These are phyloP conservation scores for Natrix natrix DNA, from an alignment of 2,797 vertebrate genomes.

Conservation along the genomic window DNA sequence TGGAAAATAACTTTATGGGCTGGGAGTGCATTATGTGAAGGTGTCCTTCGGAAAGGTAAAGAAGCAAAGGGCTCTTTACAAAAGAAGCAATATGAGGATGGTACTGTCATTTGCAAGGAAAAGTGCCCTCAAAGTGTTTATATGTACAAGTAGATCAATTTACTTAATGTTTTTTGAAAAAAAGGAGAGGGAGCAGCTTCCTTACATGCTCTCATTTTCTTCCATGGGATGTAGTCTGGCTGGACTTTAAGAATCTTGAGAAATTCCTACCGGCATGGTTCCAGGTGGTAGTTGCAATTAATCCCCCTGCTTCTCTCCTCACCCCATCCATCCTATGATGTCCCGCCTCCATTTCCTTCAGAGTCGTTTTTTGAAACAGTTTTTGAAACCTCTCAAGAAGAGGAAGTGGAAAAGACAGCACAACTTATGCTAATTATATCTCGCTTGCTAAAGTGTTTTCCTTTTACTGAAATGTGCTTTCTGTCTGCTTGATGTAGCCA, in stretches of 20 bases:
- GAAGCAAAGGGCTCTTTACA: not conserved
- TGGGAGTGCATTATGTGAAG: not conserved
- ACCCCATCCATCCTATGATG: conserved; percentile 46
- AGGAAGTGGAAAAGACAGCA: conserved; percentile 43
- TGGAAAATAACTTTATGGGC: not conserved
- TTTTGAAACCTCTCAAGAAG: conserved; percentile 49
- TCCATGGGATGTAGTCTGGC: not conserved
- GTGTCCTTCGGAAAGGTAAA: not conserved
- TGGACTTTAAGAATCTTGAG: conserved; percentile 1
- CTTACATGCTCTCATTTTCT: not conserved
- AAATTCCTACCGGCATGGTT: conserved; percentile 28
- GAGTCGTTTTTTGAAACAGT: conserved; percentile 37
- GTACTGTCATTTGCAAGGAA: not conserved
- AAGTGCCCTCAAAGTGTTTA: not conserved
- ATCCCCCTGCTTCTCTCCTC: conserved; percentile 32
- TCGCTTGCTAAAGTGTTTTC: conserved; percentile 59
- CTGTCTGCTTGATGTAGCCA: conserved; percentile 1
- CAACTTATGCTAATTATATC: conserved; percentile 62
- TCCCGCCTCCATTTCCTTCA: conserved; percentile 58
- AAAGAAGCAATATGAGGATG: not conserved
- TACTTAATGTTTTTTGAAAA: not conserved
- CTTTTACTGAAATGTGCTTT: conserved; percentile 29
- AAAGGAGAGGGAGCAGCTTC: not conserved
- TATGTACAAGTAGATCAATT: not conserved
- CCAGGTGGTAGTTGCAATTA: conserved; percentile 36